These are phyloP conservation scores for Mesoclemmys tuberculata DNA, from an alignment of 2,113 vertebrate species.

Conservation along the genomic window DNA sequence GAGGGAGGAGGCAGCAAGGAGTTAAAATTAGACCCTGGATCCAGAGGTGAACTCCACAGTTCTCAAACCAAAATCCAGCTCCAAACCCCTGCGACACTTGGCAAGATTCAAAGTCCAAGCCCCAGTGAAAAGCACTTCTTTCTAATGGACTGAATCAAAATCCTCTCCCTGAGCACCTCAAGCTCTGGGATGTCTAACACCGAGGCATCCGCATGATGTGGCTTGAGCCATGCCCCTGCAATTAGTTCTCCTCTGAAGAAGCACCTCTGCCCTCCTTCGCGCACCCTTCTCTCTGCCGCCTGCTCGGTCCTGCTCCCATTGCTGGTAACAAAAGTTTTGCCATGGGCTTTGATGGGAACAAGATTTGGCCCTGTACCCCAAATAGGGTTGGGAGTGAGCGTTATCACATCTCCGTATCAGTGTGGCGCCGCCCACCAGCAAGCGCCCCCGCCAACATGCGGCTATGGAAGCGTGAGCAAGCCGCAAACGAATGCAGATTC, in stretches of 20 bases:
- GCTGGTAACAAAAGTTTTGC: fast-evolving
- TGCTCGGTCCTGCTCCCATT: fast-evolving
- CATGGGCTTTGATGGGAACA: neutral
- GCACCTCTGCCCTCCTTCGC: neutral
- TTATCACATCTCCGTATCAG: neutral
- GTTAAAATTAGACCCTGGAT: neutral
- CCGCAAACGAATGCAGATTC: neutral
- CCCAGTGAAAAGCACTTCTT: neutral
- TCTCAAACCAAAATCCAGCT: neutral
- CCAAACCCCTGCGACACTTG: neutral
- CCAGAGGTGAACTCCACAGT: too few relatives aligned
- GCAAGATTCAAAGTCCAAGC: neutral
- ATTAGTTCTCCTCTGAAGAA: neutral
- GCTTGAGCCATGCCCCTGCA: neutral
- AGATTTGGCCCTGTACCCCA: neutral
- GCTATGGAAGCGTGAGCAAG: neutral
- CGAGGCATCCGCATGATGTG: neutral
- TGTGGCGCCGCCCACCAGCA: too few relatives aligned
- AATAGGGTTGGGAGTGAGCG: neutral
- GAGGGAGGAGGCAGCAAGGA: too few relatives aligned
- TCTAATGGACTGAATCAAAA: neutral
- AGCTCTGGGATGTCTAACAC: neutral
- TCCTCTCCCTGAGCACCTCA: neutral
- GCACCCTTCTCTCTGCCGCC: neutral
- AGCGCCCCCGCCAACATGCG: neutral